These are phyloP conservation scores for Chymomyza procnemis DNA, from an alignment of 2,888 invertebrate species.

Conservation along the genomic window DNA sequence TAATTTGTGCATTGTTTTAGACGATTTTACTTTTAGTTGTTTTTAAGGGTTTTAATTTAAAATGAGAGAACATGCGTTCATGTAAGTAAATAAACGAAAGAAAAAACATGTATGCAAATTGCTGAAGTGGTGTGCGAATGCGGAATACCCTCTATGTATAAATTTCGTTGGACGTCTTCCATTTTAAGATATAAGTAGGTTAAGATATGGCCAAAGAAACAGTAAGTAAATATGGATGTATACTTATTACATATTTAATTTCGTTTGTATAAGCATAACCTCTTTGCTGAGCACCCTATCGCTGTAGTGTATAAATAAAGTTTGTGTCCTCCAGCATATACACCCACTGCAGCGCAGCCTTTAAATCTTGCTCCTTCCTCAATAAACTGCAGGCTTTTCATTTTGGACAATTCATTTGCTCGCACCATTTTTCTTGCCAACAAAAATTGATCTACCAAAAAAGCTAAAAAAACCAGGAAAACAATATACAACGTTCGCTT, in stretches of 20 bases:
- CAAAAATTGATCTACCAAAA: conserved; percentile 63
- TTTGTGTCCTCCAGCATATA: conserved; percentile 16
- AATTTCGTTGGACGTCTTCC: too few species aligned
- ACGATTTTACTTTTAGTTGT: conserved; percentile 47
- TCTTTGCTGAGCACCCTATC: too few species aligned
- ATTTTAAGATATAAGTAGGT: too few species aligned
- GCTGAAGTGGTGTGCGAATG: not conserved
- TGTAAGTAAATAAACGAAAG: conserved; percentile 2
- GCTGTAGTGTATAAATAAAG: too few species aligned
- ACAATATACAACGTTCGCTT: conserved; percentile 28
- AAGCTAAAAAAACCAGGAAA: conserved; percentile 29
- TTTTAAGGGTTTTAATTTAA: conserved; percentile 61
- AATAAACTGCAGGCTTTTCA: conserved; percentile 36
- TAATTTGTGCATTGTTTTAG: conserved; percentile 3
- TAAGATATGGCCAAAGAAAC: too few species aligned
- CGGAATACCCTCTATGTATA: too few species aligned
- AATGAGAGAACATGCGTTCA: conserved; percentile 23
- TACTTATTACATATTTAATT: too few species aligned
- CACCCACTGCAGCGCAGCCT: conserved; percentile 1
- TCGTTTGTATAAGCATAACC: too few species aligned
- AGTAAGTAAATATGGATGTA: too few species aligned
- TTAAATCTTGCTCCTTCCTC: conserved; percentile 8
- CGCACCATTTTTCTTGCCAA: conserved; percentile 26
- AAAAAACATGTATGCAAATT: not conserved
- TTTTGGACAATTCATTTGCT: conserved; percentile 59